Evolutionary conservation across 2,113 vertebrate genomes (phyloP), one percentile per base, ranked within the genome.

Genomic region (Tragulus kanchil): DNA sequence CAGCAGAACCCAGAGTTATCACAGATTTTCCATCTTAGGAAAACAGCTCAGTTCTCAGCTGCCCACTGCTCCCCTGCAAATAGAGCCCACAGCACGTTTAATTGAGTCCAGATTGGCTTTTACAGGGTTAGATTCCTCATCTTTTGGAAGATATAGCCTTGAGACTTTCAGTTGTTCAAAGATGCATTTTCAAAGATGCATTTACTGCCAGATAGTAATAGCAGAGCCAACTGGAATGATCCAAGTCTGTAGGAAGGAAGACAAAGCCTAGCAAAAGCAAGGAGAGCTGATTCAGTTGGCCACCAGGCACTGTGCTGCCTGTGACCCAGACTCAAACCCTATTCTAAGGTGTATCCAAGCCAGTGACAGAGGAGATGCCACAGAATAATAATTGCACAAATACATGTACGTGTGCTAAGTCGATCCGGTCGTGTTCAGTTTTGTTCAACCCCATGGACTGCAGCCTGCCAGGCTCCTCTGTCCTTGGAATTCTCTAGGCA

Each of bases 1-100:
- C 85, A 90, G 93, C 85, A 94, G 69, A 77, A 78, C n/a, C 31
- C 45, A 89, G 83, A 89, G 85, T 90, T 95, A 94, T 86, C 88
- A 90, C 42, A 87, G 54, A 90, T 59, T 87, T 97, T 85, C 82
- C 79, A 83, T 90, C 54, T 67, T 79, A 50, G 75, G 56, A 94
- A 97, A 90, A 86, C 42, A 92, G 92, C 92, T 89, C 78, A 23
- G 25, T 42, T 91, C 78, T 85, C 1, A 14, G 65, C 79, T 50
- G 79, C 71, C 71, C 64, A 36, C 58, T 75, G 69, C 54, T 90
- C 50, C 84, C 42, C 87, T 82, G 69, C 65, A 92, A 79, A 90
- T 2, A 90, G n/a, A 97, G 52, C 54, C 36, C 85, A 58, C 73
- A 52, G 89, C 56, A 90, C 59, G 8, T 77, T 77, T 86, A 77